A percentile compares a stretch with the other conserved stretches of the same genome.
These are phyloP conservation scores for Bubo bubo DNA, from an alignment of 2,113 vertebrate species.

Conservation along the genomic window DNA sequence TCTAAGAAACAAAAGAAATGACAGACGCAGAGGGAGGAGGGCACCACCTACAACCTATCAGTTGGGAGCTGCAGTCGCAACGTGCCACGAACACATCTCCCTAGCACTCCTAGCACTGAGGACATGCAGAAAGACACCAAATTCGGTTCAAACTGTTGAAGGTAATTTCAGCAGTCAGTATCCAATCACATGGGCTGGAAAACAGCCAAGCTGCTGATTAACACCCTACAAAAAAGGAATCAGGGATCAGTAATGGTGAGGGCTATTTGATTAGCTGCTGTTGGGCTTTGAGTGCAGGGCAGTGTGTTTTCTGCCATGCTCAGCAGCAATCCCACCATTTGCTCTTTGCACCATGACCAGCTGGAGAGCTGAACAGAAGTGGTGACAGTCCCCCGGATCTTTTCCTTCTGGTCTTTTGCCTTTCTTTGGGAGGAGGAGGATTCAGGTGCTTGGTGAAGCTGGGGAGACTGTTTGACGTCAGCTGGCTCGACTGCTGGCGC, in stretches of 20 bases:
- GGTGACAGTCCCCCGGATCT: not conserved
- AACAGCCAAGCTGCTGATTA: not conserved
- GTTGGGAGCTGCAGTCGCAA: accelerated
- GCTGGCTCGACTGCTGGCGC: not conserved
- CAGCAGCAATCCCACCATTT: not conserved
- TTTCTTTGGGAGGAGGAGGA: not conserved
- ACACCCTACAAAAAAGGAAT: not conserved
- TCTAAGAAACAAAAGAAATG: not conserved
- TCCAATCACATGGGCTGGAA: not conserved
- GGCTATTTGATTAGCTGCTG: not conserved
- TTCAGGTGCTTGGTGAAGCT: accelerated
- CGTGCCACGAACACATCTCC: accelerated
- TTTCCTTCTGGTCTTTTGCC: not conserved
- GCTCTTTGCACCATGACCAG: not conserved
- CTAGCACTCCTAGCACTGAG: not conserved
- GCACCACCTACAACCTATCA: not conserved
- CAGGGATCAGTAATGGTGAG: not conserved
- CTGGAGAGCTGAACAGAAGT: not conserved
- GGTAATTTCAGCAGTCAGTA: not conserved
- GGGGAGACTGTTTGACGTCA: not conserved
- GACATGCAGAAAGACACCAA: not conserved
- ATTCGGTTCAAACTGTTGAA: not conserved
- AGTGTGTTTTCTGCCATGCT: accelerated
- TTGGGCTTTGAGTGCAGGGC: not conserved
- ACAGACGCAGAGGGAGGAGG: not conserved